phyloP scores from a whole-genome alignment of 2,797 vertebrate genomes.

The Crocidura indochinensis region DNA sequence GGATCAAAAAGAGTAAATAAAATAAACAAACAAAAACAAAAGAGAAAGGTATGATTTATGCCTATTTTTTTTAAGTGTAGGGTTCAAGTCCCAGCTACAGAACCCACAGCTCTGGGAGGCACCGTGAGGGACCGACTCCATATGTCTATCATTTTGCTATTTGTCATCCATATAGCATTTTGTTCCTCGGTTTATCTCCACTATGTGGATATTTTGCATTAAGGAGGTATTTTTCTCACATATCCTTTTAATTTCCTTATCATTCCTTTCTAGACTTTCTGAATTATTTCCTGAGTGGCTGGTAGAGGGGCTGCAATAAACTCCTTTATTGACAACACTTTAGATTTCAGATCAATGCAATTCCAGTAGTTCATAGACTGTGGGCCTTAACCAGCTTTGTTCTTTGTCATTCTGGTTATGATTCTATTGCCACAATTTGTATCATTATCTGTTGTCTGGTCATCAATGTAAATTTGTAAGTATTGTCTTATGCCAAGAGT shows the following conservation, averaged over 20 bases:
- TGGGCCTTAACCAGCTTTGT: background rate
- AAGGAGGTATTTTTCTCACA: background rate
- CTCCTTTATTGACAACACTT: too few relatives aligned
- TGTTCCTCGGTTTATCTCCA: background rate
- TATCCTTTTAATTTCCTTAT: background rate
- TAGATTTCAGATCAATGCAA: background rate
- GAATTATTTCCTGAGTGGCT: background rate
- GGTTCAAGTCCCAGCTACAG: too few relatives aligned
- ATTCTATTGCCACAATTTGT: background rate
- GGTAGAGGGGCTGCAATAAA: too few relatives aligned
- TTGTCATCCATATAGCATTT: too few relatives aligned
- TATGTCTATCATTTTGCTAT: too few relatives aligned
- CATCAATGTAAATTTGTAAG: background rate
- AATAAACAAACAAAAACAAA: too few relatives aligned
- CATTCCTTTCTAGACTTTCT: background rate
- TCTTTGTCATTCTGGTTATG: background rate
- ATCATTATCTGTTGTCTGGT: background rate
- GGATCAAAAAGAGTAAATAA: too few relatives aligned
- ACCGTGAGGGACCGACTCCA: too few relatives aligned
- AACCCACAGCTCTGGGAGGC: too few relatives aligned
- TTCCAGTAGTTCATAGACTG: background rate
- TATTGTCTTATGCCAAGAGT: background rate
- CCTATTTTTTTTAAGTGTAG: too few relatives aligned
- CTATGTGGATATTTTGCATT: background rate
- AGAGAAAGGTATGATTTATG: too few relatives aligned